phyloP scores from a whole-genome alignment of 2,113 vertebrate species.

The Raja brachyura region DNA sequence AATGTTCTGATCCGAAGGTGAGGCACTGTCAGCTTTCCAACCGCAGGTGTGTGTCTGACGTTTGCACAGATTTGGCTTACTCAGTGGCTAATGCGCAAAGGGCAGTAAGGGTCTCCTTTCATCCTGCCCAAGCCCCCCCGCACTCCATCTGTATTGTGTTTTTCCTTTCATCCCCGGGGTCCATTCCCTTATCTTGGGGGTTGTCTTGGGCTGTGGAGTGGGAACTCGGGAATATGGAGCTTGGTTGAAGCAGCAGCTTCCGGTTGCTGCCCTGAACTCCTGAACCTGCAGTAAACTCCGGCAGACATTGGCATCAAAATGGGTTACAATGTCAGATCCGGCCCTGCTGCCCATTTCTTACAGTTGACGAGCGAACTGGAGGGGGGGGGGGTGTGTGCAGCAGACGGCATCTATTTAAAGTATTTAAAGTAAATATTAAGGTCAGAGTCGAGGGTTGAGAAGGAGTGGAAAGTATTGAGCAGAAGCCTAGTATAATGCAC shows the following conservation, averaged over 20 bases:
- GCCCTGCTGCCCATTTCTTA: neutral
- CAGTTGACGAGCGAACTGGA: neutral
- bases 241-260: neutral
- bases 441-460: neutral
- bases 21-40: neutral
- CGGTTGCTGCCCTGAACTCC: too few species aligned
- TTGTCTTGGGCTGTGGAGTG: neutral
- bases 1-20: constrained; percentile 28
- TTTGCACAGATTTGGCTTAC: neutral
- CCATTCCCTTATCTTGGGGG: neutral
- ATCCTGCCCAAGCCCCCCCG: neutral
- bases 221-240: too few species aligned
- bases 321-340: neutral
- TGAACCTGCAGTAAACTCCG: neutral
- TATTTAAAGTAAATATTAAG: too few species aligned
- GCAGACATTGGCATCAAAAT: neutral
- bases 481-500: neutral
- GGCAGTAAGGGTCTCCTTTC: neutral
- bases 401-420: neutral
- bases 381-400: too few species aligned
- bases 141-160: too few species aligned
- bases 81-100: constrained; percentile 18
- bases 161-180: neutral
- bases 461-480: neutral
- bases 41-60: constrained; percentile 18